phyloP scores from a whole-genome alignment of 2,113 vertebrate species.

The Chloropsis cyanopogon region DNA sequence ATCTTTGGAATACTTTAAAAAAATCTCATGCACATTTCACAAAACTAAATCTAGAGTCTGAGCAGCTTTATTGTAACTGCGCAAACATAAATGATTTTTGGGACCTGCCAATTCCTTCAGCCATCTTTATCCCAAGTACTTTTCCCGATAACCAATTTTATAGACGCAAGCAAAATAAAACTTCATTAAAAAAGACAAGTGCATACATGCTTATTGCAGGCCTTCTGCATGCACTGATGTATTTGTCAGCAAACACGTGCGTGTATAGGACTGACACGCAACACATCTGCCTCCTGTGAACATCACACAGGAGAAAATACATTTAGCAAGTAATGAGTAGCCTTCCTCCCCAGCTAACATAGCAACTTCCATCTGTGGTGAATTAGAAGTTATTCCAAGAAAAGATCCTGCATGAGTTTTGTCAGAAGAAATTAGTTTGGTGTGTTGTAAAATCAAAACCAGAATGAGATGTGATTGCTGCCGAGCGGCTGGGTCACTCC shows the following conservation, averaged over 20 bases:
- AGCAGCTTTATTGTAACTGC: neutral
- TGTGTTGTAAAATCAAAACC: constrained; percentile 57
- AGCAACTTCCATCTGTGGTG: constrained; percentile 48
- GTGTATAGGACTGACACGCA: neutral
- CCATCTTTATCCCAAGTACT: neutral
- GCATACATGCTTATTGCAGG: neutral
- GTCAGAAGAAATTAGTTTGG: constrained; percentile 60
- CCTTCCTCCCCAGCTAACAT: neutral
- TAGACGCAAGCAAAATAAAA: neutral
- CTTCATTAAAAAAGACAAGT: neutral
- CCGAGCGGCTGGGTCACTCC: constrained; percentile 24
- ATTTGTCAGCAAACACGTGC: neutral
- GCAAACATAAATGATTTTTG: neutral
- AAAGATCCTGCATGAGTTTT: constrained; percentile 40
- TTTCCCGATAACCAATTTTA: neutral
- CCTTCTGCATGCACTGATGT: neutral
- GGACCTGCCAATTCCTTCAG: neutral
- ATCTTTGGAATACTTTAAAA: neutral
- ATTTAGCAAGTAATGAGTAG: constrained; percentile 35
- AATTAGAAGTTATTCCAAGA: constrained; percentile 44
- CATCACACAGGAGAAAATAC: constrained; percentile 16
- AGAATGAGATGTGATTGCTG: constrained; percentile 30
- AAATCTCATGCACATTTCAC: neutral
- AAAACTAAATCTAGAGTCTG: neutral
- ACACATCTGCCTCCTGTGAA: constrained; percentile 5